Evolutionary conservation across 2,888 invertebrate species (phyloP), one percentile per base, ranked within the genome.

Genomic region (Platycheirus rosarum): DNA sequence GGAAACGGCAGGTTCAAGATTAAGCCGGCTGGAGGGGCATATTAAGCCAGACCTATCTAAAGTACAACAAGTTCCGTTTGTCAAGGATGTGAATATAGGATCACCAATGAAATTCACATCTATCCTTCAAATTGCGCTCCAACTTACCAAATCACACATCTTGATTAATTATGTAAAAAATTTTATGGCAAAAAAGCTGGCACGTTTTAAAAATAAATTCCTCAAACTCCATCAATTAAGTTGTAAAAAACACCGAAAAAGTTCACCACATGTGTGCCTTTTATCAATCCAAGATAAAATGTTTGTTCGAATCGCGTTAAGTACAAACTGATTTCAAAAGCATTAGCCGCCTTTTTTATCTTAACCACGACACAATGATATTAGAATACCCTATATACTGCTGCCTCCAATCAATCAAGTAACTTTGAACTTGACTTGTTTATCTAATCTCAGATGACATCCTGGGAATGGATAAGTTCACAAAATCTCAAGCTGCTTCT

Each of bases 371-470:
- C 11, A 16, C 4, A 32, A 4, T 26, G 26, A 29, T 14, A 11
- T 2, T 7, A 32, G 8, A 8, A 32, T 32, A 32, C 8, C n/a
- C n/a, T n/a, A n/a, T 7, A 8, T 11, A 13, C 32, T 37, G 1
- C 18, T 29, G 29, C 14, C 14, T 8, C n/a, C 26, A 13, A 14
- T 40, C 55, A 37, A 37, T 37, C 23, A 55, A 55, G 23, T 23
- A 5, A 40, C 37, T 55, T 55, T 55, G 55, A 55, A 55, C 55
- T 55, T 55, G 55, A 55, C 20, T 55, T 55, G 13, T 37, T 37
- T 32, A 35, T 53, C 18, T 40, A 37, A 23, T 40, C 37, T 55
- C 3, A 40, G 23, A 7, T 53, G 16, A 16, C 35, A 2, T 40
- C 2, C 20, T 55, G 23, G 37, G 14, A 37, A 9, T 23, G 35